Conservation (phyloP, 1,140 invertebrate species). For the Neodiprion virginianus region DNA sequence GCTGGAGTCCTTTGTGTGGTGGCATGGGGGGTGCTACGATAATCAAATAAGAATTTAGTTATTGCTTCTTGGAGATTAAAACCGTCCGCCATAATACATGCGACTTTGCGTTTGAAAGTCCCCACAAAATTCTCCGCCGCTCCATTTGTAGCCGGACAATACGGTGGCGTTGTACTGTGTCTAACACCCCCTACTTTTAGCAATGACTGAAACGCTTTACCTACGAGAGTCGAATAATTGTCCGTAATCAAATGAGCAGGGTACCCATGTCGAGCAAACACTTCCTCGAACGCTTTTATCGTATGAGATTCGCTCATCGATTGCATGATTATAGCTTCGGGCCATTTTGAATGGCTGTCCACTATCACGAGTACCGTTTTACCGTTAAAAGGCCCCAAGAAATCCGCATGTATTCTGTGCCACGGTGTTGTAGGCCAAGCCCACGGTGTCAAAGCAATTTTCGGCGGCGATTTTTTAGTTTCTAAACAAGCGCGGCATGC, state of each 20-base stretch:
- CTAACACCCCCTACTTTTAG: background rate
- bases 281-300: background rate
- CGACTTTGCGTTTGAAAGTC: too few species aligned
- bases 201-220: background rate
- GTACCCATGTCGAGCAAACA: background rate
- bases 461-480: constrained; percentile 31
- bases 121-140: too few species aligned
- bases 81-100: too few species aligned
- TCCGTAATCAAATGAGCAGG: background rate
- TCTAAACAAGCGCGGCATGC: constrained; percentile 37
- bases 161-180: background rate
- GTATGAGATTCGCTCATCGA: background rate
- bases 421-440: constrained; percentile 46
- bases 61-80: too few species aligned
- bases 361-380: too few species aligned
- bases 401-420: constrained; percentile 38
- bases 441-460: constrained; percentile 14
- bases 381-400: too few species aligned
- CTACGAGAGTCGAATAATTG: background rate
- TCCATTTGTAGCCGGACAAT: background rate
- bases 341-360: too few species aligned
- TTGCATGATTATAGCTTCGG: too few species aligned
- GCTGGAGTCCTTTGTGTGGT: too few species aligned
- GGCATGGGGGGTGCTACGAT: too few species aligned
- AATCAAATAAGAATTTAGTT: too few species aligned